Evolutionary conservation across 2,888 invertebrate species (phyloP).

Genomic region (Polydesmus complanatus): DNA sequence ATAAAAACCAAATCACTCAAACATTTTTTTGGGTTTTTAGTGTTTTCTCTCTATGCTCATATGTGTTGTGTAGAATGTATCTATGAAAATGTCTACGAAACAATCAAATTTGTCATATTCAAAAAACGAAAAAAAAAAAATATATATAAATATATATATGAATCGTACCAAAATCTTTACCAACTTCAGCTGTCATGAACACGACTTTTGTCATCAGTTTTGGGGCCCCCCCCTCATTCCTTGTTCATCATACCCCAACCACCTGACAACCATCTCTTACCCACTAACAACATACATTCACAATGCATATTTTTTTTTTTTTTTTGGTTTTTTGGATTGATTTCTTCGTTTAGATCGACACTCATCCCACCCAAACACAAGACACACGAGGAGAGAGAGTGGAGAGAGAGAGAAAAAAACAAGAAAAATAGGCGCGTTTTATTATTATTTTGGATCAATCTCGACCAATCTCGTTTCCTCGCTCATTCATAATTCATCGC

Average conservation of each 20-base stretch:
- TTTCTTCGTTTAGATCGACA: background rate
- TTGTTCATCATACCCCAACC: no score
- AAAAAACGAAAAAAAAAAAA: no score
- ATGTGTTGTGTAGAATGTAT: background rate
- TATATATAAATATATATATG: no score
- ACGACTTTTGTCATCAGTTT: background rate
- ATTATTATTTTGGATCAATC: background rate
- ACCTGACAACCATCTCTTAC: no score
- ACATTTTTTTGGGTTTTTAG: background rate
- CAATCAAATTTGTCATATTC: background rate
- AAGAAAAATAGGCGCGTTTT: background rate
- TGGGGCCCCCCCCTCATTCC: background rate
- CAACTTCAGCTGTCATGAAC: background rate
- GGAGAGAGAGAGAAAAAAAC: no score
- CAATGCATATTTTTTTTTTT: background rate
- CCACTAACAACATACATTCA: background rate
- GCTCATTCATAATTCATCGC: background rate
- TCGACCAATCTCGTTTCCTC: background rate
- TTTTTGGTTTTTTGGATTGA: background rate
- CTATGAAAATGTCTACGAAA: background rate
- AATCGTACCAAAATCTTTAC: no score
- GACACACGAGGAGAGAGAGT: background rate
- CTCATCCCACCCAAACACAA: background rate
- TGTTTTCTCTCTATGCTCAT: background rate
- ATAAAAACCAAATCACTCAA: no score